phyloP scores from a whole-genome alignment of 1,140 invertebrate genomes.

The Anthonomus grandis region DNA sequence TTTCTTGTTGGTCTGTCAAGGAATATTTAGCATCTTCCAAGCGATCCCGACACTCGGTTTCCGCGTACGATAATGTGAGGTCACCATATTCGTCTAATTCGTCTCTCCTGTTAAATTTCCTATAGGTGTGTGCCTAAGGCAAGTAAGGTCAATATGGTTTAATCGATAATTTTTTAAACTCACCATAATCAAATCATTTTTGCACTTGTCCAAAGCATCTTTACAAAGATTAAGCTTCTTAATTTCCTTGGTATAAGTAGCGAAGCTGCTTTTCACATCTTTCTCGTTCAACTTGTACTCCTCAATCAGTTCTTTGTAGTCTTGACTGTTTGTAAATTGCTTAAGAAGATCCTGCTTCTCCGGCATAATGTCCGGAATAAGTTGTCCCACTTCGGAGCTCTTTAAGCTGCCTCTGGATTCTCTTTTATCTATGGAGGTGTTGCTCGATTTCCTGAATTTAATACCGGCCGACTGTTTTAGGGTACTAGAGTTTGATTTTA shows the following conservation, averaged over 20 bases:
- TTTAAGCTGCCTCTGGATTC: constrained; percentile 10
- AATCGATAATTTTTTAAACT: not conserved
- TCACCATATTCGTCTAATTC: constrained; percentile 20
- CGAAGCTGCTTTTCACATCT: constrained; percentile 6
- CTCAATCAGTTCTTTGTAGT: constrained; percentile 21
- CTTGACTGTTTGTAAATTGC: constrained; percentile 1
- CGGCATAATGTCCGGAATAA: constrained; percentile 11
- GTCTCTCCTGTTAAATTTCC: constrained; percentile 19
- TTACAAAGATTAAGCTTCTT: constrained; percentile 15
- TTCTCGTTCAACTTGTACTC: constrained; percentile 27
- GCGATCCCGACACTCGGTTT: constrained; percentile 26
- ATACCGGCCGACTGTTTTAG: not conserved
- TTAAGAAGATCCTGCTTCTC: constrained; percentile 19
- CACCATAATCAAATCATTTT: constrained; percentile 21
- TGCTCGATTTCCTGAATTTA: constrained; percentile 4
- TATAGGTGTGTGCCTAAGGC: constrained; percentile 25
- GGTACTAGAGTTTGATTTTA: not conserved
- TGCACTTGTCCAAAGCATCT: constrained; percentile 14
- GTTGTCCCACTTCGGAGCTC: not conserved
- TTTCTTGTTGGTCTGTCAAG: constrained; percentile 36
- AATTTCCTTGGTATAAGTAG: constrained; percentile 14
- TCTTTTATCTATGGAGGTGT: constrained; percentile 1
- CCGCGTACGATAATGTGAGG: constrained; percentile 6
- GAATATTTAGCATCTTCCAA: constrained; percentile 12
- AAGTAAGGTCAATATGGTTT: not conserved